A percentile compares a stretch with the other conserved stretches of the same genome.
Evolutionary conservation across 2,113 vertebrate genomes (phyloP).

Genomic region (Etia nguti): DNA sequence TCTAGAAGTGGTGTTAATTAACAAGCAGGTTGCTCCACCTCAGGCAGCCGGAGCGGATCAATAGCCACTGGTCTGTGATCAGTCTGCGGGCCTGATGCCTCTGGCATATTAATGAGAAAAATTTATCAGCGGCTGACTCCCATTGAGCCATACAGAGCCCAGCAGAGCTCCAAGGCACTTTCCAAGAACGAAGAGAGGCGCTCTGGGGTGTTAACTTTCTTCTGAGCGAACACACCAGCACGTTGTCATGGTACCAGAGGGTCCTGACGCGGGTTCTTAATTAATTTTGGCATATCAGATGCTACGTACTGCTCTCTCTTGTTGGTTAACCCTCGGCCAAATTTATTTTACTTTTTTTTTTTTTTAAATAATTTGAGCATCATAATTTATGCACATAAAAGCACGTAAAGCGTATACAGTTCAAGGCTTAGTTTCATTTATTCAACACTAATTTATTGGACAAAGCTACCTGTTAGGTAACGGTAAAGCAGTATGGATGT

Average conservation of each 20-base stretch:
- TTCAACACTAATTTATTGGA: background rate
- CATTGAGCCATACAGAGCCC: background rate
- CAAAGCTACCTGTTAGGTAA: background rate
- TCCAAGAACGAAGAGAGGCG: background rate
- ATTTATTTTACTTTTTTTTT: background rate
- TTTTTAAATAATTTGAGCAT: background rate
- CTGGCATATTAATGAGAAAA: conserved; percentile 45
- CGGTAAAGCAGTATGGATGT: background rate
- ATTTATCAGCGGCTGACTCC: conserved; percentile 39
- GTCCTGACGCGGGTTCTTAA: background rate
- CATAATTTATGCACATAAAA: background rate
- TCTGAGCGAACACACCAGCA: background rate
- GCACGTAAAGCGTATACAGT: background rate
- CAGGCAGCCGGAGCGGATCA: conserved; percentile 46
- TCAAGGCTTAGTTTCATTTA: background rate
- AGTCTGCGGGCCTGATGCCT: conserved; percentile 20
- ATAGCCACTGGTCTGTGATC: conserved; percentile 59
- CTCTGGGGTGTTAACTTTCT: background rate
- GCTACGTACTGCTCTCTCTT: background rate
- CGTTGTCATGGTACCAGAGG: background rate
- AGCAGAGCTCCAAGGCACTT: background rate
- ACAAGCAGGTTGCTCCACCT: conserved; percentile 29
- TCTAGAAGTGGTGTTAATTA: conserved; percentile 49
- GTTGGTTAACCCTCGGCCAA: background rate
- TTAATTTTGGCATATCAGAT: background rate